Evolutionary conservation across 1,140 invertebrate genomes (phyloP), one percentile per base, ranked within the genome.

Genomic region (Drosophila seguyi): DNA sequence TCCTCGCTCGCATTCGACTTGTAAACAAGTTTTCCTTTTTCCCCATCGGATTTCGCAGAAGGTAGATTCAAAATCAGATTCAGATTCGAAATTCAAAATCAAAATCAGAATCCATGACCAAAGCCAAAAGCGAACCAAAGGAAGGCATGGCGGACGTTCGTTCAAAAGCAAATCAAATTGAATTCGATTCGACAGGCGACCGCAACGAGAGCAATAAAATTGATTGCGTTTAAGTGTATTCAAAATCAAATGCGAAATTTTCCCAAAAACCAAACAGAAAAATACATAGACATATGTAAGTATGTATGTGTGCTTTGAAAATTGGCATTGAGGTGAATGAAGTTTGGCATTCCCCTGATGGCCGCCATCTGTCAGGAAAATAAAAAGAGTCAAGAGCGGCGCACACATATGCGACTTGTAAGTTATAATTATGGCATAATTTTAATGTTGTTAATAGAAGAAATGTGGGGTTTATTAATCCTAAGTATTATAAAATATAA

Each of bases 221-320:
- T 88, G 85, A 88, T 88, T 88, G 77, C 84, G 84, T 84, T 84
- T 84, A 88, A 81, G 81, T 81, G 62, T 90, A 87, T 90, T 90
- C n/a, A 90, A 84, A 81, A 90, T 90, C 84, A 75, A 90, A 77
- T 74, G 53, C 79, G 56, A 87, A 79, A 67, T 82, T 79, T 79
- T 59, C 62, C 55, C 77, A 59, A 63, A 57, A 79, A 39, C 34
- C 48, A 2, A 56, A 39, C 47, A 50, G 22, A 47, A 45, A 45
- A 16, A 45, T 44, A 13, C 25, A 45, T 25, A 14, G n/a, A n/a
- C n/a, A n/a, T n/a, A n/a, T n/a, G n/a, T n/a, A n/a, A n/a, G n/a
- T n/a, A n/a, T n/a, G n/a, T n/a, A n/a, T n/a, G n/a, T n/a, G n/a
- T n/a, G n/a, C n/a, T n/a, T n/a, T n/a, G n/a, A n/a, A n/a, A n/a